These are phyloP conservation scores for Ips typographus DNA, from an alignment of 1,140 invertebrate genomes.

Conservation along the genomic window DNA sequence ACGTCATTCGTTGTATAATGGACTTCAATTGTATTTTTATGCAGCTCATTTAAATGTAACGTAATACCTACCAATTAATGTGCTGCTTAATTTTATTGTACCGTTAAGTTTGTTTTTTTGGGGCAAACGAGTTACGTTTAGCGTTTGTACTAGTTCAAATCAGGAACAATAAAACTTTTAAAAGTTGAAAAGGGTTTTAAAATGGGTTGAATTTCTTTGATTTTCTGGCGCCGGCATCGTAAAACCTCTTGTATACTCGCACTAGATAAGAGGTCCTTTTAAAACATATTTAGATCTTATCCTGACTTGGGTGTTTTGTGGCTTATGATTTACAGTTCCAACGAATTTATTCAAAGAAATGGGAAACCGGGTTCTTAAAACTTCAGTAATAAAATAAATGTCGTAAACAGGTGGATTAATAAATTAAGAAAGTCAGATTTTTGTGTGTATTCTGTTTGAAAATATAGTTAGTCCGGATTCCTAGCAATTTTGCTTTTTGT, in stretches of 20 bases:
- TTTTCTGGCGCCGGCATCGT: constrained; percentile 31
- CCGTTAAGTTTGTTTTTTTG: background rate
- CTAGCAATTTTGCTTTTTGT: too few relatives aligned
- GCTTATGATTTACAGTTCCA: constrained; percentile 24
- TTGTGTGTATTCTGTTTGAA: too few relatives aligned
- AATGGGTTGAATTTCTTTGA: constrained; percentile 29
- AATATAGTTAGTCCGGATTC: too few relatives aligned
- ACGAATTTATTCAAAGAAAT: too few relatives aligned
- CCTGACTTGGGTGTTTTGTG: constrained; percentile 20
- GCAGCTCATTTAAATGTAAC: background rate
- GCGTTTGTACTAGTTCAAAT: background rate
- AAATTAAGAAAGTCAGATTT: too few relatives aligned
- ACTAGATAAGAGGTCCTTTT: constrained; percentile 30
- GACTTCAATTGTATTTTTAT: constrained; percentile 3
- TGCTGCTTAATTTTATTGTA: background rate
- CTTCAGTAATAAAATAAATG: too few relatives aligned
- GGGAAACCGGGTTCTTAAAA: too few relatives aligned
- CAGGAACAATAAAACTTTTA: constrained; percentile 3
- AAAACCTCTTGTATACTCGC: constrained; percentile 27
- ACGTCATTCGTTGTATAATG: constrained; percentile 5
- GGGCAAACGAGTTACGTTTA: background rate
- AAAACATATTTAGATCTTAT: constrained; percentile 34
- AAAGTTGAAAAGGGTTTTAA: constrained; percentile 23
- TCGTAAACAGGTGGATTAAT: too few relatives aligned
- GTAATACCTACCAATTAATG: background rate